Evolutionary conservation across 2,113 vertebrate species (phyloP), one percentile per base, ranked within the genome.

Genomic region (Electrona antarctica): DNA sequence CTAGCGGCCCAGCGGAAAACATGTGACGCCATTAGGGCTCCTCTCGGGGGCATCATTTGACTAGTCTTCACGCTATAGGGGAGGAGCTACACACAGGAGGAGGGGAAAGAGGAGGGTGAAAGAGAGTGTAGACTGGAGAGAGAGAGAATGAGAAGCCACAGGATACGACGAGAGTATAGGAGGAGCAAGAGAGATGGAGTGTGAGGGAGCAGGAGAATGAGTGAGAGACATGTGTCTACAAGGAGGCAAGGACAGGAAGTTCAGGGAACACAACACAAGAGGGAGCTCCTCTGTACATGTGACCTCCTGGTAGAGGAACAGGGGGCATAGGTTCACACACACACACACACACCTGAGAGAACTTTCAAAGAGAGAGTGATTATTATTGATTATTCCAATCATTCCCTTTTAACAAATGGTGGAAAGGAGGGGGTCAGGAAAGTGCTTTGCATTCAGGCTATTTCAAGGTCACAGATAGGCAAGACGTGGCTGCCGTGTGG

Each of bases 1-100:
- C 90, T 88, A 90, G 88, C 85, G 92, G 91, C 71, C 64, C 60
- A 49, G 8, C 52, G 41, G 33, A 75, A 87, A 90, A 87, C 78
- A 82, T 67, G 78, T 62, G 54, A 76, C 62, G 77, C 65, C 56
- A 66, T 64, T 67, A 64, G 55, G 11, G 62, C 76, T 73, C 78
- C 80, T 78, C 78, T 84, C 48, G 46, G 3, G 49, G 7, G 41
- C 12, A 28, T 57, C 14, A 9, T 57, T 57, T 59, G 51, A 13
- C 51, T 29, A 21, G 49, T 7, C 63, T 21, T 60, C 28, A 74
- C 58, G 14, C 10, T 3, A 8, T 1, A 5, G 15, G 59, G 71
- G 78, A 72, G 68, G 79, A 63, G 71, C 55, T 15, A 47, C 9
- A 5, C 21, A 58, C 68, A 58, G 2, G 28, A 10, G 66, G 45